These are phyloP conservation scores for Ophioderma brevispina DNA, from an alignment of 35 echinoderm and acorn worm genomes.

Conservation along the genomic window DNA sequence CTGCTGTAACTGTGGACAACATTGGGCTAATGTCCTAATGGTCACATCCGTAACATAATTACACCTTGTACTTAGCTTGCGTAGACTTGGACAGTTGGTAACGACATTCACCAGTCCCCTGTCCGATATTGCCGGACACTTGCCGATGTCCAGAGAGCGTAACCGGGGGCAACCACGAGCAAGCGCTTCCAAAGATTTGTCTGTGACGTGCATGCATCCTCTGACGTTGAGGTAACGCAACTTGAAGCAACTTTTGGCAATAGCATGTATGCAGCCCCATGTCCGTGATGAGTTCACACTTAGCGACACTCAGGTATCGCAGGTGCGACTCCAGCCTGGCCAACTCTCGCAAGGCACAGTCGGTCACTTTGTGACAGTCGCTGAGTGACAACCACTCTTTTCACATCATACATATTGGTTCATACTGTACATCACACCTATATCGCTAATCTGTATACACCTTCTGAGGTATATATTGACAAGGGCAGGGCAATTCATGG, in stretches of 20 bases:
- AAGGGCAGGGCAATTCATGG: conserved; percentile 83
- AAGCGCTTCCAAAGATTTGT: conserved; percentile 86
- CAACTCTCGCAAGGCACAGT: conserved; percentile 81
- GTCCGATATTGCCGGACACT: conserved; percentile 81
- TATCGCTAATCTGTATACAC: conserved; percentile 77
- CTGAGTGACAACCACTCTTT: conserved; percentile 84
- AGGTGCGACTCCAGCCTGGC: conserved; percentile 83
- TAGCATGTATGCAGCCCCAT: conserved; percentile 78
- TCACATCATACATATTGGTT: conserved; percentile 87
- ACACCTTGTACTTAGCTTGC: conserved; percentile 91
- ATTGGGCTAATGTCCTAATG: conserved; percentile 65
- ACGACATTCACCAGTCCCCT: conserved; percentile 70
- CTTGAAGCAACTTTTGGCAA: conserved; percentile 84
- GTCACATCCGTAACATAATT: conserved; percentile 68
- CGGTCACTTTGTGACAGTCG: conserved; percentile 88
- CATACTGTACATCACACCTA: conserved; percentile 82
- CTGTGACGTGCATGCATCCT: conserved; percentile 84
- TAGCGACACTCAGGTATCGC: conserved; percentile 91
- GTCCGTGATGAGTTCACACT: conserved; percentile 96
- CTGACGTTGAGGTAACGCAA: conserved; percentile 86
- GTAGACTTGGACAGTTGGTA: conserved; percentile 73
- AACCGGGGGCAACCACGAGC: conserved; percentile 79
- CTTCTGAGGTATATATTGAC: conserved; percentile 88
- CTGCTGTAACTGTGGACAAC: conserved; percentile 94
- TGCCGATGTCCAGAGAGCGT: conserved; percentile 93